Evolutionary conservation across 2,113 vertebrate genomes (phyloP), one percentile per base, ranked within the genome.

Genomic region (Lontra canadensis): DNA sequence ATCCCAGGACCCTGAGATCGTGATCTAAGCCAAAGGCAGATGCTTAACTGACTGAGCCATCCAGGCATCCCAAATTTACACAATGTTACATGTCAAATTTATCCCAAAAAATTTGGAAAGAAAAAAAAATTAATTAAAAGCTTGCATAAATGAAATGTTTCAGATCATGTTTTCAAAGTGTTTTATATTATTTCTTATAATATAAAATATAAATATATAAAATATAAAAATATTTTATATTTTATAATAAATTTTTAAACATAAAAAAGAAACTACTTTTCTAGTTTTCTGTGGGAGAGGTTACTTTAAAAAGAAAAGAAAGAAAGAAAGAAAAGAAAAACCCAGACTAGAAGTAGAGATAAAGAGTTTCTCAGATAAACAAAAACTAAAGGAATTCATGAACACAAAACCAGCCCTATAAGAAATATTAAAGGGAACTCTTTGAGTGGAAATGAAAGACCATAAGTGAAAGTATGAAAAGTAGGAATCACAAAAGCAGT

Each of bases 291-390:
- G 52, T 55, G 52, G 17, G 52, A 55, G 5, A 55, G 52, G 5
- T 55, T 55, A 55, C 17, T 6, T 88, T 83, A 29, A 87, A 95
- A 95, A 89, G 42, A 21, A 15, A 13, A 91, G 44, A 55, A 86
- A 91, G 44, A 55, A 86, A 91, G 82, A 15, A 10, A 91, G 44
- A 55, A 82, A 91, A 88, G 26, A 65, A 42, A 89, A 95, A 88
- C 74, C 6, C 55, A 57, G 52, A 55, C 52, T 55, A 55, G 17
- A 55, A 55, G 52, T 55, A 55, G 52, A 55, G 52, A 55, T 55
- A 55, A 52, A 52, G 52, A 55, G 52, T 55, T 55, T 55, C 52
- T 55, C 52, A 55, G 52, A 55, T 17, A 18, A 55, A 55, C 5
- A 18, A 55, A 55, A 55, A 55, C 52, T 55, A 55, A 55, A 55